Percentiles rank a stretch among this genome's conserved stretches.
These are phyloP conservation scores for Hippolais icterina DNA, from an alignment of 2,113 vertebrate genomes.

Conservation along the genomic window DNA sequence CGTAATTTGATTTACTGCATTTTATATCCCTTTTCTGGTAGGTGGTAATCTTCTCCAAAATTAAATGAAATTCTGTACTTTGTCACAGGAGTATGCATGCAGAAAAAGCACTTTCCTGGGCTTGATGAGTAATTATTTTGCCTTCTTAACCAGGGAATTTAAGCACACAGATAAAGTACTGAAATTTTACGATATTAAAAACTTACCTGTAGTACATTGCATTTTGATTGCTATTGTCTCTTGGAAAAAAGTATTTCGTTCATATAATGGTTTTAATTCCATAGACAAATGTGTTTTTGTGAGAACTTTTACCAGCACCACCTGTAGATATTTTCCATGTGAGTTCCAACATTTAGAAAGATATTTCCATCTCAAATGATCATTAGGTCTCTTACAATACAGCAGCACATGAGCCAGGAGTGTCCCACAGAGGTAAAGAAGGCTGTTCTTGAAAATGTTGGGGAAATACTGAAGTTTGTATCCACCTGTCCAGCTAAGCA, in stretches of 20 bases:
- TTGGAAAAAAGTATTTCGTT: background rate
- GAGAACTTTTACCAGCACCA: background rate
- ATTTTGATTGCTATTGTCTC: background rate
- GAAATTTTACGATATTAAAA: background rate
- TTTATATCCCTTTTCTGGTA: conserved; percentile 1
- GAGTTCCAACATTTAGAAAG: background rate
- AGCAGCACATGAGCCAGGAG: background rate
- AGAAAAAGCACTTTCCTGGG: background rate
- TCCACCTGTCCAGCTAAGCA: background rate
- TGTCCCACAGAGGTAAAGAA: background rate
- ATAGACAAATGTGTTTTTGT: background rate
- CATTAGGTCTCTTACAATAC: background rate
- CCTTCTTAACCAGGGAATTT: background rate
- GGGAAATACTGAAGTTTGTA: background rate
- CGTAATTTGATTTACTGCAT: background rate
- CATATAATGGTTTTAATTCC: background rate
- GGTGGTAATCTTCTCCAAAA: conserved; percentile 28
- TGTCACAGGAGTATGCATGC: background rate
- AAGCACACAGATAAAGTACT: background rate
- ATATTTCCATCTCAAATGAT: background rate
- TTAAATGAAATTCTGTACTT: background rate
- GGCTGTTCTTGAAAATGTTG: background rate
- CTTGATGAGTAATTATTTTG: conserved; percentile 8
- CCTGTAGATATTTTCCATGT: background rate
- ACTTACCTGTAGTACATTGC: background rate